These are phyloP conservation scores for Laupala kohalensis DNA, from an alignment of 1,140 invertebrate species.

Conservation along the genomic window DNA sequence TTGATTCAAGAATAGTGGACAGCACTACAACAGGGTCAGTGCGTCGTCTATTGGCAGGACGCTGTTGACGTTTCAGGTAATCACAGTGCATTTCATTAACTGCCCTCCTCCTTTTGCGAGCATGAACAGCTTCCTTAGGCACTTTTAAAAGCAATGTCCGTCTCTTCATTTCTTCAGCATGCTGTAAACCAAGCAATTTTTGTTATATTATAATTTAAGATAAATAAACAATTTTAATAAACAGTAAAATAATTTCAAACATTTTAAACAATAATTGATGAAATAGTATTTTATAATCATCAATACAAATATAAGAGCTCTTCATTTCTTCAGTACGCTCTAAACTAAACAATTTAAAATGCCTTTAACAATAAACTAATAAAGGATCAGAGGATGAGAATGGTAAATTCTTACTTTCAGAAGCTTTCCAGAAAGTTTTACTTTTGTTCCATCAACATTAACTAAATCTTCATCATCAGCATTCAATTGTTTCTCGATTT, in stretches of 20 bases:
- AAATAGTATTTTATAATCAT: no score
- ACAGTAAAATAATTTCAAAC: no score
- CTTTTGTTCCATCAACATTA: slow-evolving; percentile 84
- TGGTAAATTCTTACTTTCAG: slow-evolving; percentile 63
- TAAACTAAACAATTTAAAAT: no score
- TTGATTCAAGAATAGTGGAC: slow-evolving; percentile 81
- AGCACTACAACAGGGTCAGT: slow-evolving; percentile 94
- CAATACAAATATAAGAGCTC: no score
- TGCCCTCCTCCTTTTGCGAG: slow-evolving; percentile 48
- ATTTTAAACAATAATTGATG: no score
- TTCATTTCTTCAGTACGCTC: no score
- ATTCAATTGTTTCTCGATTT: slow-evolving; percentile 60
- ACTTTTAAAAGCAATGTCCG: slow-evolving; percentile 71
- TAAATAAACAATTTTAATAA: no score
- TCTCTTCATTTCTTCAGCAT: slow-evolving; percentile 66
- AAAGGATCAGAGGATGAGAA: no score
- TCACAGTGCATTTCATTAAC: slow-evolving; percentile 74
- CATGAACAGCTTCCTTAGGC: slow-evolving; percentile 56
- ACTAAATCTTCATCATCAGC: slow-evolving; percentile 74
- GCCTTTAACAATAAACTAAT: no score
- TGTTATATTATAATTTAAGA: no score
- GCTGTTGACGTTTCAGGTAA: slow-evolving; percentile 77
- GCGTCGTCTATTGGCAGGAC: slow-evolving; percentile 80
- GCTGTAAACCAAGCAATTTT: slow-evolving; percentile 40
- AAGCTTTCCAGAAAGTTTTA: slow-evolving; percentile 67